Evolutionary conservation across 37 sponge, comb jelly and placozoan species (phyloP), one percentile per base, ranked within the genome.

Genomic region (Spongilla lacustris): DNA sequence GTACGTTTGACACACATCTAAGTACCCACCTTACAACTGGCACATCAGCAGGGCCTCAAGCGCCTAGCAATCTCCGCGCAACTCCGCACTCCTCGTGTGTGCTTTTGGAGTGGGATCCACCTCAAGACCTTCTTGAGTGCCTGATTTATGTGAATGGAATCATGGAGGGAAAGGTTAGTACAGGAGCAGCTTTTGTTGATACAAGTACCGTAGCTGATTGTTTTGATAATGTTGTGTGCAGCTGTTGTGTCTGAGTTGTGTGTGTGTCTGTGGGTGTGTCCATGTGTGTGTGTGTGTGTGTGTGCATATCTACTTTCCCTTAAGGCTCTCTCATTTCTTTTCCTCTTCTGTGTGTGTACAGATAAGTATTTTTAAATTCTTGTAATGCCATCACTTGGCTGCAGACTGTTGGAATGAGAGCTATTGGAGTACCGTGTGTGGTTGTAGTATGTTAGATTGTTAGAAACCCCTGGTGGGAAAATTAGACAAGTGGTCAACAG

Each of bases 91-190:
- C 94, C 4, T 28, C 46, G 3, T 90, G 87, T 75, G 66, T 93
- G n/a, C 84, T 89, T 0, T 66, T 93, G 31, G 22, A 79, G 41
- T 93, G 94, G 94, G 68, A 33, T 36, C 67, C 81, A 26, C 41
- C 26, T 41, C 10, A 58, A 23, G 66, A 46, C 4, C 67, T 87
- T 58, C 32, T 66, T 24, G 89, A 92, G 25, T 91, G 77, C 72
- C 75, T 68, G 28, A 77, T 91, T 23, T 91, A 86, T 29, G 89
- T 91, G 69, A 88, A 91, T 46, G 86, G 92, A 11, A 24, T 76
- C 27, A 46, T 73, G 23, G 91, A 91, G 67, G 94, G 94, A 74
- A 89, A 73, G 88, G 93, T 89, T 19, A 31, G 74, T 67, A 29
- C 17, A 29, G 22, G 24, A 49, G 31, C 25, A 31, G 6, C 58